Conservation (phyloP, 2,888 invertebrate species). For the Heliothis peltigera region DNA sequence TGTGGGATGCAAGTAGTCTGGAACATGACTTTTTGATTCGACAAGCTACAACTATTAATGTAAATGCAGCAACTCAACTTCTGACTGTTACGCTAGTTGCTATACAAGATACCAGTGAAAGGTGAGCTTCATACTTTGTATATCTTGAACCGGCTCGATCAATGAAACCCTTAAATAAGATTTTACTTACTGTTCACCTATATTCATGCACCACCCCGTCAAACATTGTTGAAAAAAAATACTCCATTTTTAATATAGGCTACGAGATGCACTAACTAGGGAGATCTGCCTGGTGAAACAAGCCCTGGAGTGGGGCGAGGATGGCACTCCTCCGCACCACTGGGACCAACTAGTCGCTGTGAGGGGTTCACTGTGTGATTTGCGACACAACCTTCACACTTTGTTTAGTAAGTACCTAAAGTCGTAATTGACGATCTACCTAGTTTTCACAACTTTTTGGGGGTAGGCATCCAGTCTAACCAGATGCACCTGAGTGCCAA, state of each 20-base stretch:
- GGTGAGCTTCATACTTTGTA: constrained; percentile 69
- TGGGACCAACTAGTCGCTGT: constrained; percentile 87
- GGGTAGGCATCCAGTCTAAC: too few species aligned
- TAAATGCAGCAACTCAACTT: constrained; percentile 89
- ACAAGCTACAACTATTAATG: constrained; percentile 88
- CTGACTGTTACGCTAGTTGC: constrained; percentile 89
- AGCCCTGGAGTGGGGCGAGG: constrained; percentile 86
- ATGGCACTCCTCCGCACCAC: constrained; percentile 84
- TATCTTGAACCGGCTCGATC: neutral
- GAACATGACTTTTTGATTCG: constrained; percentile 88
- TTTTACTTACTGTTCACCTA: too few species aligned
- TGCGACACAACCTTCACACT: constrained; percentile 82
- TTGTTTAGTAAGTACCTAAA: constrained; percentile 76
- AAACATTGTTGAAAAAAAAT: neutral
- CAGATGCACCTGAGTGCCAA: too few species aligned
- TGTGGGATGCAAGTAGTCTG: constrained; percentile 75
- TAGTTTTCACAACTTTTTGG: too few species aligned
- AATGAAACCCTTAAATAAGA: neutral
- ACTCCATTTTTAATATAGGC: constrained; percentile 63
- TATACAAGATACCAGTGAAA: constrained; percentile 87
- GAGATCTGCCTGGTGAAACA: constrained; percentile 85
- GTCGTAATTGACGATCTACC: too few species aligned
- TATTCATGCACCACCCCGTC: too few species aligned
- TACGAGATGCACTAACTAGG: constrained; percentile 80
- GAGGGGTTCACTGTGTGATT: constrained; percentile 81